Evolutionary conservation across 2,888 invertebrate species (phyloP).

Genomic region (Lutraria lutraria): DNA sequence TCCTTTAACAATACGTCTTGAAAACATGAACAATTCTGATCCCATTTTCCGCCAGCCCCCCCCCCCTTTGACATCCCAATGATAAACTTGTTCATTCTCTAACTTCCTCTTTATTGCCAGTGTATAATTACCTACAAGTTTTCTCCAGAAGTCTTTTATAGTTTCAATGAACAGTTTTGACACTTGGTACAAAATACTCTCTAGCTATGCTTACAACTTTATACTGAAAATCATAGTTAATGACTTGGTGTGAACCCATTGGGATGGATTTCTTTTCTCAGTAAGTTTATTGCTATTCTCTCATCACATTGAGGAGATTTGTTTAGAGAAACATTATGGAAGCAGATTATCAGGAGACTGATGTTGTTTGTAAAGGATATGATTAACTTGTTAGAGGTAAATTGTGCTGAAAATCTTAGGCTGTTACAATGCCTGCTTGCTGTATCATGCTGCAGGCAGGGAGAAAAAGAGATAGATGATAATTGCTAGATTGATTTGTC

Average conservation of each 20-base stretch:
- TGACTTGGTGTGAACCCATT: constrained; percentile 43
- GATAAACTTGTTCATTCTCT: constrained; percentile 47
- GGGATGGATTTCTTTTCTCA: constrained; percentile 13
- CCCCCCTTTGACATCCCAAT: constrained; percentile 32
- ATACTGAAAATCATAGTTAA: constrained; percentile 50
- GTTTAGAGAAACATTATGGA: constrained; percentile 35
- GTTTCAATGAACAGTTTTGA: constrained; percentile 46
- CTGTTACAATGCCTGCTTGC: constrained; percentile 5
- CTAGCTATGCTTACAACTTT: constrained; percentile 47
- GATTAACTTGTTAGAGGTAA: constrained; percentile 16
- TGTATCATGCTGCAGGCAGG: neutral
- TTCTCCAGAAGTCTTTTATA: constrained; percentile 44
- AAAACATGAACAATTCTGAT: neutral
- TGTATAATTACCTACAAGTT: constrained; percentile 51
- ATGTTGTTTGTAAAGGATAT: constrained; percentile 13
- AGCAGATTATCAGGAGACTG: neutral
- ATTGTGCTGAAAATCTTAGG: constrained; percentile 13
- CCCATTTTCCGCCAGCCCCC: too few relatives aligned
- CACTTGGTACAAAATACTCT: constrained; percentile 52
- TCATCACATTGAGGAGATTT: constrained; percentile 31
- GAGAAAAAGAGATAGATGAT: neutral
- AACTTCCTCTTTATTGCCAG: constrained; percentile 29
- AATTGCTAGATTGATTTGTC: constrained; percentile 4
- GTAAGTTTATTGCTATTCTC: constrained; percentile 48
- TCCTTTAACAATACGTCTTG: neutral